Conservation (phyloP, 2,888 invertebrate species). For the Drosophila demipolita region DNA sequence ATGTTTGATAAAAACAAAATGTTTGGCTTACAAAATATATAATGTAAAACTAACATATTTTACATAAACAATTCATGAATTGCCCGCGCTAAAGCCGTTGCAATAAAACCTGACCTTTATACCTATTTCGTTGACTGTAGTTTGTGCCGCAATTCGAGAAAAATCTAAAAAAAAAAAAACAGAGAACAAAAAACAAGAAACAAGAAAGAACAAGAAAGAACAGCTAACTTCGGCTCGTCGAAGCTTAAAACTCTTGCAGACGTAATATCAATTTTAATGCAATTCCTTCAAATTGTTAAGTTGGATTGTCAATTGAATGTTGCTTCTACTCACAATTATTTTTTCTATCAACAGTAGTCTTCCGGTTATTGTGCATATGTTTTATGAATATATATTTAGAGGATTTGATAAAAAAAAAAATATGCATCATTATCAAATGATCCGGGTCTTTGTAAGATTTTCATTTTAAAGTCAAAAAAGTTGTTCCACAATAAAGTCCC, state of each 20-base stretch:
- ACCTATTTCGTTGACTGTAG: conserved; percentile 84
- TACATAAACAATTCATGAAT: conserved; percentile 28
- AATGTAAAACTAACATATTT: conserved; percentile 32
- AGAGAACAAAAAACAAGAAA: conserved; percentile 13
- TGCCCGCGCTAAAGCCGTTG: conserved; percentile 27
- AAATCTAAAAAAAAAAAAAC: neutral
- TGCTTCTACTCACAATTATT: neutral
- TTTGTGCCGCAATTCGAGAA: conserved; percentile 80
- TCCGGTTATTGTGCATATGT: neutral
- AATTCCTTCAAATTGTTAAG: neutral
- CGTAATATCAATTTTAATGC: neutral
- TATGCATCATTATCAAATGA: neutral
- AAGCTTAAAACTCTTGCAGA: conserved; percentile 20
- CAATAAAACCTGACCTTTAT: conserved; percentile 80
- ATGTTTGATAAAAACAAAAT: conserved; percentile 29
- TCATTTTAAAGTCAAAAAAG: neutral
- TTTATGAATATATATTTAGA: neutral
- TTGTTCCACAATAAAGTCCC: neutral
- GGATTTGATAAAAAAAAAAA: neutral
- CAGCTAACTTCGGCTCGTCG: conserved; percentile 19
- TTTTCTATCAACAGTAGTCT: neutral
- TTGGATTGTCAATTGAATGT: neutral
- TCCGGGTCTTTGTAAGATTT: neutral
- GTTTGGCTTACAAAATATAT: conserved; percentile 39
- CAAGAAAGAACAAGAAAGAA: conserved; percentile 23